A percentile compares a stretch with the other conserved stretches of the same genome.
Evolutionary conservation across 2,113 vertebrate genomes (phyloP).

Genomic region (Sarotherodon lohbergeri): DNA sequence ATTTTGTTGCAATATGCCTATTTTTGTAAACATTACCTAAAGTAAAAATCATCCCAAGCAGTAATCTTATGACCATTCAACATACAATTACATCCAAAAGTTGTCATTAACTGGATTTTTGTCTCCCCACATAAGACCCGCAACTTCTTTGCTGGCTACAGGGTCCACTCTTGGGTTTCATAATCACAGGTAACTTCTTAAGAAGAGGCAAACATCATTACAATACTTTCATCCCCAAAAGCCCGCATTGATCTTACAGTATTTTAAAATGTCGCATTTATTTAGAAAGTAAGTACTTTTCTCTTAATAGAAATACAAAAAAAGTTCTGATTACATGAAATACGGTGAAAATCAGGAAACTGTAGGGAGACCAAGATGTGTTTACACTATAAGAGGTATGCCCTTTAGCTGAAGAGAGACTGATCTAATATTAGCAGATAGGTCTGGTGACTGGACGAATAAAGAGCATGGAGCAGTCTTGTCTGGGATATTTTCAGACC

Average conservation of each 20-base stretch:
- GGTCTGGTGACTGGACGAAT: slow-evolving; percentile 49
- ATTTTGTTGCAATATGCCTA: slow-evolving; percentile 1
- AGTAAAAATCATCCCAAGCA: neutral
- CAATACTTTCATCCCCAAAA: neutral
- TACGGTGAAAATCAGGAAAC: neutral
- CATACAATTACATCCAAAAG: slow-evolving; percentile 42
- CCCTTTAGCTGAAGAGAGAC: slow-evolving; percentile 18
- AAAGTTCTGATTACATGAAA: neutral
- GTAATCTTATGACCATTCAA: slow-evolving; percentile 10
- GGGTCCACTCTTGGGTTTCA: neutral
- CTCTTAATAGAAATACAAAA: neutral
- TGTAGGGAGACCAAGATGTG: neutral
- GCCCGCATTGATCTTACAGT: neutral
- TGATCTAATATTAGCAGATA: slow-evolving; percentile 50
- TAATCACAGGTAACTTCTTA: slow-evolving; percentile 10
- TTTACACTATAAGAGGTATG: neutral
- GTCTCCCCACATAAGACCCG: slow-evolving; percentile 4
- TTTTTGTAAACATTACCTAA: slow-evolving; percentile 40
- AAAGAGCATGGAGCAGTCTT: neutral
- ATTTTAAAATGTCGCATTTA: neutral
- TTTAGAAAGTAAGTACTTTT: neutral
- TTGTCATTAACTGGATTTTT: slow-evolving; percentile 46
- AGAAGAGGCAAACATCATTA: neutral
- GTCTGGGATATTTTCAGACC: slow-evolving; percentile 59
- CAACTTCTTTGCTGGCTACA: neutral